Evolutionary conservation across 1,140 invertebrate species (phyloP), one percentile per base, ranked within the genome.

Genomic region (Alviniconcha marisindica): DNA sequence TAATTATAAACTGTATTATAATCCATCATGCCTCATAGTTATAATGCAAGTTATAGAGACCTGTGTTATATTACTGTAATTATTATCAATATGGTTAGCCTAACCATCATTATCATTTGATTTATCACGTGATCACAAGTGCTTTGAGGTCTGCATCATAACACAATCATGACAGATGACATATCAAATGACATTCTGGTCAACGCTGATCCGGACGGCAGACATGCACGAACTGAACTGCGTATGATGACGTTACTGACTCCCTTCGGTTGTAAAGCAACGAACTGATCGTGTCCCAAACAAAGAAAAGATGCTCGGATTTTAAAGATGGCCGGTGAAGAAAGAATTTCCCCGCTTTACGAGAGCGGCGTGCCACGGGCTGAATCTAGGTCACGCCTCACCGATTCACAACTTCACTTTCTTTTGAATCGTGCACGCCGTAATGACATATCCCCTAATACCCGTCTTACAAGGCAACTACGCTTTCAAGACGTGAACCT

Each of bases 241-340:
- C 15, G 24, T 76, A 44, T 15, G 5, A 15, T 76, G 40, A 76
- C 44, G 21, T 14, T 76, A 42, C 24, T 36, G 12, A 36, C n/a
- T 5, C 10, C 21, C 5, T n/a, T 5, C 36, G 42, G 21, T 38
- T 14, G 4, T 51, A 76, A 44, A 76, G n/a, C 12, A 31, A 33
- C 21, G 10, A 21, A 44, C 42, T 33, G 76, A 48, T 33, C 28
- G 14, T 28, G 76, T 54, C 21, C 7, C 44, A 56, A 77, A 77
- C 76, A 77, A 51, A 60, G 48, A 79, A 38, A 60, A 66, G 60
- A 60, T 60, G 51, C 54, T 56, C 21, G n/a, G n/a, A 33, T 56
- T 40, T 79, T 79, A 79, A 79, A 60, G 60, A 79, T 60, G 51
- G 77, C 77, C 60, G 51, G 31, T 54, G 77, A 54, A n/a, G 48